Percentiles rank a stretch among this genome's conserved stretches.
Conservation (phyloP, 2,888 invertebrate species). For the Synergus itoensis region DNA sequence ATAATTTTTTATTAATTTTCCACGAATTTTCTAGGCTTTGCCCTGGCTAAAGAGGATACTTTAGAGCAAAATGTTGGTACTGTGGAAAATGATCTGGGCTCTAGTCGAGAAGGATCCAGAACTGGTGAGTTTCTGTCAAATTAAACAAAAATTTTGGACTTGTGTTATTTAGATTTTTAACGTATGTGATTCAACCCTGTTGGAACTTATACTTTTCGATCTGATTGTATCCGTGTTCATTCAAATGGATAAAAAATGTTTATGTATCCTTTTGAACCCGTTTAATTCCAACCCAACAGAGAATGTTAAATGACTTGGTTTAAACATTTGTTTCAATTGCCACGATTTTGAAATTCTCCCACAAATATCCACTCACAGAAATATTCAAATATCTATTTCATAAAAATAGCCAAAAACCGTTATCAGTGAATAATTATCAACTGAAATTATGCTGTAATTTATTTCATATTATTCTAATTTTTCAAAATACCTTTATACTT, state of each 20-base stretch:
- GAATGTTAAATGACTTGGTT: too few relatives aligned
- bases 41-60: constrained; percentile 75
- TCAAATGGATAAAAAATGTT: too few relatives aligned
- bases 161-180: too few relatives aligned
- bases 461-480: not conserved
- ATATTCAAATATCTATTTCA: not conserved
- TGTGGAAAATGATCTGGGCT: constrained; percentile 89
- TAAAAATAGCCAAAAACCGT: not conserved
- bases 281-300: too few relatives aligned
- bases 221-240: too few relatives aligned
- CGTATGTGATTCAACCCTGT: too few relatives aligned
- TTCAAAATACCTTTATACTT: not conserved
- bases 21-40: constrained; percentile 65
- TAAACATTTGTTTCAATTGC: too few relatives aligned
- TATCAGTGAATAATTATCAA: not conserved
- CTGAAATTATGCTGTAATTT: too few relatives aligned
- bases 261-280: too few relatives aligned
- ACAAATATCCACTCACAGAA: too few relatives aligned
- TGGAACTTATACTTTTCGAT: too few relatives aligned
- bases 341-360: too few relatives aligned
- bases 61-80: constrained; percentile 81
- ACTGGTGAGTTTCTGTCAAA: constrained; percentile 83
- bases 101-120: constrained; percentile 91
- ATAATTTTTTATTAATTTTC: constrained; percentile 30
- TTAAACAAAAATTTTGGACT: not conserved